phyloP scores from a whole-genome alignment of 2,113 vertebrate species.

The Coturnix japonica region DNA sequence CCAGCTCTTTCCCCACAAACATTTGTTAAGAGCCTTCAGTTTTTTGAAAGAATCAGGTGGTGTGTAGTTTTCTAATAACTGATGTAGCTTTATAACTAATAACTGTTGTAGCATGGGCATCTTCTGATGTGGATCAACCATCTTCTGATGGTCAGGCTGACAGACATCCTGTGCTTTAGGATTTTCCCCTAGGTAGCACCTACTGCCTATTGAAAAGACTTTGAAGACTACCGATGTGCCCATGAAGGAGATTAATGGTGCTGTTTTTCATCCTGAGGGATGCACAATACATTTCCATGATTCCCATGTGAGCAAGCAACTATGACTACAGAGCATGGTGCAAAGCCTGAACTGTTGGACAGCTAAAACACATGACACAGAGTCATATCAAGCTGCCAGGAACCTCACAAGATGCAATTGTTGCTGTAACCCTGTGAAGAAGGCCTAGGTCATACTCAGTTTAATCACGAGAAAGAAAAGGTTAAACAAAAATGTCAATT shows the following conservation, averaged over 20 bases:
- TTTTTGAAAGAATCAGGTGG: background rate
- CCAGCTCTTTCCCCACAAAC: rapidly evolving
- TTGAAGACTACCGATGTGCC: background rate
- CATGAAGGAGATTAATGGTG: background rate
- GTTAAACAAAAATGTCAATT: no score
- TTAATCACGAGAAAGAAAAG: no score
- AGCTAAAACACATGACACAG: background rate
- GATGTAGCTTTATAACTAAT: background rate
- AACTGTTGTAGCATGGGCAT: background rate
- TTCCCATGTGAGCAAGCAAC: background rate
- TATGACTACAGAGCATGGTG: background rate
- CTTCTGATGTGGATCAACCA: background rate
- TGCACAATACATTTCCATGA: background rate
- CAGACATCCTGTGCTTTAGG: background rate
- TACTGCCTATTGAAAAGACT: background rate
- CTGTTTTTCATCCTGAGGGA: background rate
- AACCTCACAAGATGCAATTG: no score
- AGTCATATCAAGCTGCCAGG: no score
- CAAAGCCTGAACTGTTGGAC: background rate
- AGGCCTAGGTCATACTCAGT: no score
- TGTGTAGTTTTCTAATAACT: background rate
- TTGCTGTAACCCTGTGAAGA: no score
- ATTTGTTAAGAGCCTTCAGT: background rate
- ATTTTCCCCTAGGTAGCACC: rapidly evolving
- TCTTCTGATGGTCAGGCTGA: background rate